Evolutionary conservation across 2,113 vertebrate genomes (phyloP), one percentile per base, ranked within the genome.

Genomic region (Oxygymnocypris stewartii): DNA sequence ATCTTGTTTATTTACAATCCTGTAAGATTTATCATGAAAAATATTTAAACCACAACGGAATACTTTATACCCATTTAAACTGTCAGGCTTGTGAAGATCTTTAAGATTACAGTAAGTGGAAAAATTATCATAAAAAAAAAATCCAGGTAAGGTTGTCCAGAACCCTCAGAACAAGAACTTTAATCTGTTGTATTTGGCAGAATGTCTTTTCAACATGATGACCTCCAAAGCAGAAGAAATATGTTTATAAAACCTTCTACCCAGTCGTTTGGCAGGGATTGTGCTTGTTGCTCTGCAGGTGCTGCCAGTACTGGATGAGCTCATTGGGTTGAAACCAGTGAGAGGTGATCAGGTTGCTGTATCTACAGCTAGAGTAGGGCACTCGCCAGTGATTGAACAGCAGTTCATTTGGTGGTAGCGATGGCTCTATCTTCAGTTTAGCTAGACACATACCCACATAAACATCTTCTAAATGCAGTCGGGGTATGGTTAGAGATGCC

Each of bases 361-460:
- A 99, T 94, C 97, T 98, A 96, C 98, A 99, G 94, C 97, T 98
- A 91, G 97, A 97, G 80, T 98, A 98, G 91, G 97, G 96, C 91
- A 99, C 97, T 87, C 97, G 92, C 97, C 97, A 99, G 95, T 98
- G 97, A 93, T 99, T 98, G 94, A 99, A 99, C 76, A 99, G 95
- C 90, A 97, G 97, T 84, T 96, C 96, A 1, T 98, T 98, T 90
- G 97, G 95, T 0, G 97, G 97, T 71, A 97, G 96, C 59, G 93
- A 93, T 31, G 97, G 97, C 90, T 98, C 96, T 40, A 99, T 96
- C 83, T 94, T 92, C 81, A 99, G 89, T 91, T 97, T 96, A 87
- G 96, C 96, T 14, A 99, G 95, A 82, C 98, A 99, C 88, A 99
- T 94, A 51, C 97, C 98, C 73, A 99, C 97, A 0, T 97, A 98